phyloP scores from a whole-genome alignment of 2,113 vertebrate species.

The Brachyhypopomus gauderio region DNA sequence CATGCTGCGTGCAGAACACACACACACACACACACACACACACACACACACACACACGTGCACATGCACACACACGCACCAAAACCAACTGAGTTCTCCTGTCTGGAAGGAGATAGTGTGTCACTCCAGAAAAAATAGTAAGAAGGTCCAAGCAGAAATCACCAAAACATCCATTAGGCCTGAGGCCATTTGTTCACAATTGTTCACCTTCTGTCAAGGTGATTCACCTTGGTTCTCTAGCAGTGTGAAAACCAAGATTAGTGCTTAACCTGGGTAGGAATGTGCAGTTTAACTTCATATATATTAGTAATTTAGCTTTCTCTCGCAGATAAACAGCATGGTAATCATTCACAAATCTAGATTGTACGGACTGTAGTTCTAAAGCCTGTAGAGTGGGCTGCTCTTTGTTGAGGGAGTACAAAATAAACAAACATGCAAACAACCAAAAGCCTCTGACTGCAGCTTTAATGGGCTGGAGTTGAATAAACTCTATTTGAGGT shows the following conservation, averaged over 20 bases:
- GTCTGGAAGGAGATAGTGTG: background rate
- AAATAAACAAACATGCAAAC: too few species aligned
- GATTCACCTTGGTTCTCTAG: background rate
- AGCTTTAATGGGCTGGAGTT: background rate
- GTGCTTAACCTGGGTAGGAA: slow-evolving; percentile 11
- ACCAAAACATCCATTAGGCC: too few species aligned
- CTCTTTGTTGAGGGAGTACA: too few species aligned
- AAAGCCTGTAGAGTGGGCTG: too few species aligned
- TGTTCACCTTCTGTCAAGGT: background rate
- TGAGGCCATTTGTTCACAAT: background rate
- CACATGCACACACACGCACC: slow-evolving; percentile 14
- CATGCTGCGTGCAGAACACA: slow-evolving; percentile 72
- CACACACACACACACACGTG: slow-evolving; percentile 23
- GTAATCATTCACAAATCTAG: too few species aligned
- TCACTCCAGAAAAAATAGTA: background rate
- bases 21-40: slow-evolving; percentile 2
- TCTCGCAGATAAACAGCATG: slow-evolving; percentile 5
- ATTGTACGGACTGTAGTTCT: too few species aligned
- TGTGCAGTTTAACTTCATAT: background rate
- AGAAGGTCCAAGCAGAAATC: too few species aligned
- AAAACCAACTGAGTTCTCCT: background rate
- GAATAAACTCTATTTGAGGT: too few species aligned
- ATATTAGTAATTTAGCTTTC: slow-evolving; percentile 7
- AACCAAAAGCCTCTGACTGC: background rate
- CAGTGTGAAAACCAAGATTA: background rate